These are phyloP conservation scores for Noctua janthina DNA, from an alignment of 2,888 invertebrate genomes.

Conservation along the genomic window DNA sequence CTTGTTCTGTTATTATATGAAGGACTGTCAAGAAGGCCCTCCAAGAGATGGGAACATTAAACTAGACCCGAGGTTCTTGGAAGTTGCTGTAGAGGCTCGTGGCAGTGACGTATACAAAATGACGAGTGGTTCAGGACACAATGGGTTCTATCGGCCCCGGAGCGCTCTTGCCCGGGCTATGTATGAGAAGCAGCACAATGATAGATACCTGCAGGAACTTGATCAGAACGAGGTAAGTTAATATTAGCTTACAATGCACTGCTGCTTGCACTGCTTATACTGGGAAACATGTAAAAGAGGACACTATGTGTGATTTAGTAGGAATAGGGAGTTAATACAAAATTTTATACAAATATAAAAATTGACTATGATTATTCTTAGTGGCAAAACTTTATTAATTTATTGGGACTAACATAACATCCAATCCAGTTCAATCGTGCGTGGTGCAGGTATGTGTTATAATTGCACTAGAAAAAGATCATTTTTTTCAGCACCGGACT, in stretches of 20 bases:
- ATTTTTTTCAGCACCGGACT: not conserved
- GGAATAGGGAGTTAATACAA: not conserved
- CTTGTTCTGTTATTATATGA: conserved; percentile 79
- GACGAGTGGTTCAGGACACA: conserved; percentile 79
- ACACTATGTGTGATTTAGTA: not conserved
- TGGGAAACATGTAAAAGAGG: not conserved
- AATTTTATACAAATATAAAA: not conserved
- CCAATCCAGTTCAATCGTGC: not conserved
- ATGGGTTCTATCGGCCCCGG: conserved; percentile 91
- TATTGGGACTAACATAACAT: not conserved
- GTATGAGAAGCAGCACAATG: conserved; percentile 93
- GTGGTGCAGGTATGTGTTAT: not conserved
- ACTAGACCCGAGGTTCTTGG: conserved; percentile 63
- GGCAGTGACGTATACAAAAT: conserved; percentile 72
- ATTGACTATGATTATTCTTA: not conserved
- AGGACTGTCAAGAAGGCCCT: conserved; percentile 76
- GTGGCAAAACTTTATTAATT: not conserved
- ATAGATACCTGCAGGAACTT: conserved; percentile 92
- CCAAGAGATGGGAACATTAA: conserved; percentile 69
- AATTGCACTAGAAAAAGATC: too few species aligned
- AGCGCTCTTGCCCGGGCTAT: conserved; percentile 93
- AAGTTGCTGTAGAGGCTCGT: conserved; percentile 61
- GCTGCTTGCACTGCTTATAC: too few species aligned
- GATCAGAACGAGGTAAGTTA: conserved; percentile 92
- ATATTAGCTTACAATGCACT: conserved; percentile 1